Evolutionary conservation across 2,113 vertebrate species (phyloP), one percentile per base, ranked within the genome.

Genomic region (Hystrix cristata): DNA sequence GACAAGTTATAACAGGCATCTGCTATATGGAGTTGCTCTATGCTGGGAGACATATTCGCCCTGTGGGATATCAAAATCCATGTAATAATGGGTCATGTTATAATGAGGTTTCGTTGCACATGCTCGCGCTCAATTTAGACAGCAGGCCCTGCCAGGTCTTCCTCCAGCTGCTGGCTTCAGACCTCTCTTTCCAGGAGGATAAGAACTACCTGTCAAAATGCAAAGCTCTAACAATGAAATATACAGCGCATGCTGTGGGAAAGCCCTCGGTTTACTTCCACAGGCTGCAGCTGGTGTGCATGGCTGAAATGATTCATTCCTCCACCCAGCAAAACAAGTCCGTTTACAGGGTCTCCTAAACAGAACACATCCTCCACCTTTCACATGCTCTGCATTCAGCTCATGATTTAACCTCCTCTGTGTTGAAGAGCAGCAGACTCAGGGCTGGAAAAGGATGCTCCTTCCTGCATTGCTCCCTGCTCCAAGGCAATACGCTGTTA

Each of bases 191-290:
- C 95, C 92, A 96, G 95, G 97, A 98, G 96, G 98, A 97, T 97
- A 98, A 98, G 97, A 98, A 98, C 97, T 98, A 98, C 96, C 90
- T 98, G 98, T 98, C 98, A 98, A 98, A 98, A 98, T 67, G 98
- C 97, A 98, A 98, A 97, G 96, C 98, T 97, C 4, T 94, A 97
- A 97, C 98, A 98, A 98, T 98, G 98, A 98, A 98, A 98, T 97
- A 98, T 98, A 97, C 97, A 98, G 97, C 59, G 65, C 19, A 51
- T 72, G 97, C 97, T 98, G 98, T 99, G 98, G 98, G 98, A 98
- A 99, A 98, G 95, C 94, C 85, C 93, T 95, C 55, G 43, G 83
- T 98, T 98, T 98, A 97, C 97, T 97, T 98, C 97, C 98, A 97
- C 96, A 97, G 93, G 95, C 95, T 97, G 97, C 98, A 99, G 98